phyloP scores from a whole-genome alignment of 2,113 vertebrate species.

The Chroicocephalus ridibundus region DNA sequence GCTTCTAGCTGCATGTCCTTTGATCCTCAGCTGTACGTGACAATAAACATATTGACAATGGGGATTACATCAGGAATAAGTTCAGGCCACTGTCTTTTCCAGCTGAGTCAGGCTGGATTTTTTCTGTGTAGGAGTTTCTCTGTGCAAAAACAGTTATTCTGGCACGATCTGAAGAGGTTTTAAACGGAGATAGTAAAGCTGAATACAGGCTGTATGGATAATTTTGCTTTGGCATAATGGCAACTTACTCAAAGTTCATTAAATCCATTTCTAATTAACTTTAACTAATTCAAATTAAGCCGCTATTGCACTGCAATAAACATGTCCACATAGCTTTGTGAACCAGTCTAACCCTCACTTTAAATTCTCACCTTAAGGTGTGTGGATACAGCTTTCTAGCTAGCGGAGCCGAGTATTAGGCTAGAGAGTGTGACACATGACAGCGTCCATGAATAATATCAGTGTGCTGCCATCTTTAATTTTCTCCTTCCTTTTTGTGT shows the following conservation, averaged over 20 bases:
- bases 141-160: background rate
- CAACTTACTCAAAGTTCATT: slow-evolving; percentile 50
- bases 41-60: slow-evolving; percentile 22
- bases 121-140: background rate
- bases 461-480: slow-evolving; percentile 38
- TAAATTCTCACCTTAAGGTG: background rate
- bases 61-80: background rate
- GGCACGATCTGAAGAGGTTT: background rate
- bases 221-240: slow-evolving; percentile 20
- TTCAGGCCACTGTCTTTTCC: background rate
- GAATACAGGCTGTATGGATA: background rate
- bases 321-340: background rate
- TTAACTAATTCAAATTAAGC: slow-evolving; percentile 22
- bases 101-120: background rate
- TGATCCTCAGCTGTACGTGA: slow-evolving; percentile 45
- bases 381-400: background rate
- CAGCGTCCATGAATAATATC: background rate
- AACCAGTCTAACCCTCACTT: background rate
- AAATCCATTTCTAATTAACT: slow-evolving; percentile 51
- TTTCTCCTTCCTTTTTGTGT: slow-evolving; percentile 5
- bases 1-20: slow-evolving; percentile 28
- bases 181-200: background rate
- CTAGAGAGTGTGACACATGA: background rate
- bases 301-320: background rate
- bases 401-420: background rate